A percentile compares a stretch with the other conserved stretches of the same genome.
phyloP scores from a whole-genome alignment of 2,797 vertebrate species.

The Cercopithecus mitis region DNA sequence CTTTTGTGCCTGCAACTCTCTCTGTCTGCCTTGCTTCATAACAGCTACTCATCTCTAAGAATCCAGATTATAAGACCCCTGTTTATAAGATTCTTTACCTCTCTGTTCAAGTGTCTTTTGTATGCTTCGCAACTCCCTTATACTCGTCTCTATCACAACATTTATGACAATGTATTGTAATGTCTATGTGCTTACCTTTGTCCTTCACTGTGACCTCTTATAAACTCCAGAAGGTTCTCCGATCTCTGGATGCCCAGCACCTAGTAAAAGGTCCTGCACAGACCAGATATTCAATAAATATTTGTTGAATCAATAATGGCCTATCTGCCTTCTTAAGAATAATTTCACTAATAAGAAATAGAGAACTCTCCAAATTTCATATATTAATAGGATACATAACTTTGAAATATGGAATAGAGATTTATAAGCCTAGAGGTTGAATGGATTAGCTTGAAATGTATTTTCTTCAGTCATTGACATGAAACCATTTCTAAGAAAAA shows the following conservation, averaged over 20 bases:
- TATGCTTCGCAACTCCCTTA: not conserved
- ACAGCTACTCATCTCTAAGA: not conserved
- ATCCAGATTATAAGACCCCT: not conserved
- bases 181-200: not conserved
- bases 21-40: not conserved
- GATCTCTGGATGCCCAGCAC: not conserved
- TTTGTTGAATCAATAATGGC: not conserved
- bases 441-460: not conserved
- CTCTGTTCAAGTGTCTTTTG: not conserved
- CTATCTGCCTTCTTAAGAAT: not conserved
- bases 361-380: not conserved
- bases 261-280: not conserved
- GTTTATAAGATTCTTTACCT: not conserved
- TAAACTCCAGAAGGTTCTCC: not conserved
- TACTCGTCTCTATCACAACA: not conserved
- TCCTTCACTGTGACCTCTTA: not conserved
- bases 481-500: not conserved
- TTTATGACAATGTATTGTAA: not conserved
- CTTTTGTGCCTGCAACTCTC: not conserved
- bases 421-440: not conserved
- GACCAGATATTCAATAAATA: not conserved
- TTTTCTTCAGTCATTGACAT: not conserved
- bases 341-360: not conserved
- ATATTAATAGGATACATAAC: not conserved
- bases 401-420: conserved; percentile 14